Evolutionary conservation across 2,113 vertebrate genomes (phyloP).

Genomic region (mouse (Mus musculus)): DNA sequence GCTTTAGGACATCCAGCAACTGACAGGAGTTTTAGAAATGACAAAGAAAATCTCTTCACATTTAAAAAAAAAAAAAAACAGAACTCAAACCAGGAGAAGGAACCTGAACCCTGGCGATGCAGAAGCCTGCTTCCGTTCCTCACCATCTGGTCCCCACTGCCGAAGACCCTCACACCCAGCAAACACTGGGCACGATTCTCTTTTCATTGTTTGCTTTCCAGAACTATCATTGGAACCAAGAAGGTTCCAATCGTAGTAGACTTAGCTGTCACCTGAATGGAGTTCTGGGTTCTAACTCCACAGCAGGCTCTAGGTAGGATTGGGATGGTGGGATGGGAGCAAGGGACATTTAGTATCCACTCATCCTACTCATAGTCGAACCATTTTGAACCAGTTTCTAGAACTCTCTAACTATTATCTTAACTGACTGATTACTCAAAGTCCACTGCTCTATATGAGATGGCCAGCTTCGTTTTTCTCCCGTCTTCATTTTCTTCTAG

Average conservation of each 20-base stretch:
- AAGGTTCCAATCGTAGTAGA: too few species aligned
- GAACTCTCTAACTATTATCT: neutral
- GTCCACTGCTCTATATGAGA: neutral
- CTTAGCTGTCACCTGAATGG: neutral
- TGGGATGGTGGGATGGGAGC: rapidly evolving
- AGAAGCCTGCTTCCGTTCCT: neutral
- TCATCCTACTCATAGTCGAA: neutral
- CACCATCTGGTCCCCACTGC: rapidly evolving
- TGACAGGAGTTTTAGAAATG: neutral
- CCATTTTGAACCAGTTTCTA: neutral
- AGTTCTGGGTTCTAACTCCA: neutral
- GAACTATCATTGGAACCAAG: neutral
- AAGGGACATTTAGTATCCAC: neutral
- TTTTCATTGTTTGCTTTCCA: neutral
- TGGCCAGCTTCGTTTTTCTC: neutral
- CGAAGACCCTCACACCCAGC: neutral
- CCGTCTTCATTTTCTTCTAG: neutral
- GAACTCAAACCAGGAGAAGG: neutral
- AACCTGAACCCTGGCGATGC: neutral
- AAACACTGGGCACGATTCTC: rapidly evolving
- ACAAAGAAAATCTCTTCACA: slow-evolving; percentile 21
- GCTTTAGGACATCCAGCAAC: slow-evolving; percentile 18
- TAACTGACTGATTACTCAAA: neutral
- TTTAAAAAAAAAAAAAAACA: slow-evolving; percentile 14
- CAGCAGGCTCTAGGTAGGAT: neutral